phyloP scores from a whole-genome alignment of 2,113 vertebrate species.

The Amazona vittata region DNA sequence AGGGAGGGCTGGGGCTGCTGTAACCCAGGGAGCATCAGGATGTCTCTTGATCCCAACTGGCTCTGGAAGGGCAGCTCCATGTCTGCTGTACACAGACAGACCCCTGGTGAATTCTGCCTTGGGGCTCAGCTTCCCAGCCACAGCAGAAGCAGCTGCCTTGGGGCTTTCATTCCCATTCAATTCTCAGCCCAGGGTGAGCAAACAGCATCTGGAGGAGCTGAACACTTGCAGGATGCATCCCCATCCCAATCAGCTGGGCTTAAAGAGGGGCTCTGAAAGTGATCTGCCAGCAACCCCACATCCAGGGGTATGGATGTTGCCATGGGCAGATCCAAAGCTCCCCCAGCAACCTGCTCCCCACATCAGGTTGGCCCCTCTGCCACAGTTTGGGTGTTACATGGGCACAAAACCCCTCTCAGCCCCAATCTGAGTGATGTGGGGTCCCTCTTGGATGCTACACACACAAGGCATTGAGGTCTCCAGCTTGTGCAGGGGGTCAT shows the following conservation, averaged over 20 bases:
- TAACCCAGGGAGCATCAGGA: not conserved
- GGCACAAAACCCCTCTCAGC: not conserved
- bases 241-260: not conserved
- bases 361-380: fast-evolving
- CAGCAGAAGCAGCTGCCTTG: fast-evolving
- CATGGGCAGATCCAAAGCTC: not conserved
- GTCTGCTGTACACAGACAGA: not conserved
- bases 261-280: not conserved
- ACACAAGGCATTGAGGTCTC: not conserved
- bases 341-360: fast-evolving
- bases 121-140: not conserved
- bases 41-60: not conserved
- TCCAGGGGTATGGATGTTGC: fast-evolving
- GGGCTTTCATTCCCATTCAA: not conserved
- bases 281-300: not conserved
- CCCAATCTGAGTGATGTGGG: not conserved
- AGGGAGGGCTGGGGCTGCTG: not conserved
- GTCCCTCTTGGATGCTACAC: not conserved
- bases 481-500: not conserved
- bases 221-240: not conserved
- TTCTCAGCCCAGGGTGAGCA: not conserved
- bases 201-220: not conserved
- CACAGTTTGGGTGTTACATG: fast-evolving
- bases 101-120: not conserved
- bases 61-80: not conserved